Percentiles rank a stretch among this genome's conserved stretches.
phyloP scores from a whole-genome alignment of 2,113 vertebrate species.

The Stegostoma tigrinum region DNA sequence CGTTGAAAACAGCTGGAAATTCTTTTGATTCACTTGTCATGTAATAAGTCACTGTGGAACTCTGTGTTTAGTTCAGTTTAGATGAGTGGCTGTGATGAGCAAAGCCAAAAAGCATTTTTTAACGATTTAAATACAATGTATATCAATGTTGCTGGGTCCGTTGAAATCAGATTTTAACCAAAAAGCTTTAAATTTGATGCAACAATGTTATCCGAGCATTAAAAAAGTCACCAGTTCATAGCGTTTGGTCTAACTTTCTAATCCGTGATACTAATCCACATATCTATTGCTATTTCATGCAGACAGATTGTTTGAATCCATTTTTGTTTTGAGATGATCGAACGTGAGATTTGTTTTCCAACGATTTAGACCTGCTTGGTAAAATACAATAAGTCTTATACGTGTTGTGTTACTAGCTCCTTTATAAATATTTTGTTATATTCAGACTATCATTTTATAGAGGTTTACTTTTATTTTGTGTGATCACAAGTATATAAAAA shows the following conservation, averaged over 20 bases:
- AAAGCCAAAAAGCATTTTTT: background rate
- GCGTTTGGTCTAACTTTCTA: background rate
- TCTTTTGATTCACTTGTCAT: background rate
- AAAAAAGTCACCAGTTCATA: background rate
- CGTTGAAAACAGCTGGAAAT: background rate
- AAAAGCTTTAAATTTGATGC: background rate
- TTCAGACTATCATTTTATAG: background rate
- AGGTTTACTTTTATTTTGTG: background rate
- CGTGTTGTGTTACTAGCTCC: background rate
- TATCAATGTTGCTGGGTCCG: background rate
- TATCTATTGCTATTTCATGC: background rate
- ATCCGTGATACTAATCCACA: background rate
- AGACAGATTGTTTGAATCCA: background rate
- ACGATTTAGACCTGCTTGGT: background rate
- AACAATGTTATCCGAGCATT: background rate
- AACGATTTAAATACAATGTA: background rate
- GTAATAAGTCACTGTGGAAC: background rate
- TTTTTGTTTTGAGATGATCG: slow-evolving; percentile 9
- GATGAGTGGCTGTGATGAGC: background rate
- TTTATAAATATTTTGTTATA: background rate
- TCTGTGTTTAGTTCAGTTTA: background rate
- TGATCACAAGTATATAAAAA: background rate
- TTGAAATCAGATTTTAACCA: background rate
- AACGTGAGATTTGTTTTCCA: background rate
- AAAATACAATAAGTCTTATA: background rate